Conservation (phyloP, 2,888 invertebrate genomes). For the Arctia plantaginis region DNA sequence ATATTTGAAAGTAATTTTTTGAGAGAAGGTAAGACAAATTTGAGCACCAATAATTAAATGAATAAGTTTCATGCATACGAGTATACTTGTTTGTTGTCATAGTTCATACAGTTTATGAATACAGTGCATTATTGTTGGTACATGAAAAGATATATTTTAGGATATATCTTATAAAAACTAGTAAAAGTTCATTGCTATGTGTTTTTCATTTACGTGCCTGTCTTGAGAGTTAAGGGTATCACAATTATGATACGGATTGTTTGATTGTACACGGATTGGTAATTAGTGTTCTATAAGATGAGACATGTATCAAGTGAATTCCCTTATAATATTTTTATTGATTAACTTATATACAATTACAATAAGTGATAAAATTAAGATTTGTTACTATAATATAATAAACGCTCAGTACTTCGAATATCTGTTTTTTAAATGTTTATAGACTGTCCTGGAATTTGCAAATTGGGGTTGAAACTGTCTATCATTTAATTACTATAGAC, state of each 20-base stretch:
- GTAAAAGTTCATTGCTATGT: slow-evolving; percentile 6
- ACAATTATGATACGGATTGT: slow-evolving; percentile 2
- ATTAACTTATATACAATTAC: background rate
- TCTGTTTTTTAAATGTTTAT: background rate
- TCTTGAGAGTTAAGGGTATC: slow-evolving; percentile 1
- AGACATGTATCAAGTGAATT: background rate
- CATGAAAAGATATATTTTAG: too few species aligned
- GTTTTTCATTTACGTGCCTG: slow-evolving; percentile 8
- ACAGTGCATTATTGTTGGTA: background rate
- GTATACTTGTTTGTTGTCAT: background rate
- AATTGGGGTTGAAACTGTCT: background rate
- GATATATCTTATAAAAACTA: background rate
- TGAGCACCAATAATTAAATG: background rate
- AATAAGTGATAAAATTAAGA: background rate
- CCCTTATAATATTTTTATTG: background rate
- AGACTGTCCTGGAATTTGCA: background rate
- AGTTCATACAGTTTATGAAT: background rate
- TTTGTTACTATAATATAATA: too few species aligned
- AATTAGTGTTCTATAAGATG: background rate
- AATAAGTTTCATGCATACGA: background rate
- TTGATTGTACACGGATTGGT: background rate
- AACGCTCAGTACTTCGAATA: too few species aligned
- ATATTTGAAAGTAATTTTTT: background rate
- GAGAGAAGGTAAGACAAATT: background rate
- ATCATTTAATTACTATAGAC: background rate